Base-by-base conservation (phyloP, 2,888 invertebrate species). In the Lochmaea capreae region DNA sequence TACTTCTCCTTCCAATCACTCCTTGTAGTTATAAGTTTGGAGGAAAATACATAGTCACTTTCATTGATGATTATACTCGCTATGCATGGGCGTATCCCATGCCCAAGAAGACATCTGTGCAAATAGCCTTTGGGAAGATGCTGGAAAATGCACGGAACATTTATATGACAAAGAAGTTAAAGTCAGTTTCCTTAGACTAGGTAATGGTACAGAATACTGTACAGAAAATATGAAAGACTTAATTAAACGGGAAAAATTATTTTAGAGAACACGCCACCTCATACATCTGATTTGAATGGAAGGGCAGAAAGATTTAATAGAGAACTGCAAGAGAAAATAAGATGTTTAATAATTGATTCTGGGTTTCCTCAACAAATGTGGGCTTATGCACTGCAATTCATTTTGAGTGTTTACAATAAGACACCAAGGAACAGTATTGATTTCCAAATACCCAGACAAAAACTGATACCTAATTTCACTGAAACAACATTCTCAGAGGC, bases 291-390 rank as follows among this genome's bases (percentile, higher is more conserved):
- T n/a, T n/a, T n/a, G n/a, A n/a, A n/a, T n/a, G n/a, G n/a, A n/a
- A n/a, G n/a, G n/a, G n/a, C n/a, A n/a, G n/a, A n/a, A n/a, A n/a
- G n/a, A n/a, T n/a, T n/a, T n/a, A n/a, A n/a, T n/a, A n/a, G n/a
- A n/a, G n/a, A n/a, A 52, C 14, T 52, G 52, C 52, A 52, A 52
- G 52, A 52, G 52, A 52, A 52, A 52, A 52, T 52, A 16, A 52
- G 16, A 6, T 52, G 52, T 52, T 52, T 52, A 52, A n/a, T 52
- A n/a, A 52, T 52, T 52, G 52, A 52, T 16, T 52, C 52, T 52
- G 52, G 52, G n/a, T 52, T 52, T 52, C 14, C 52, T n/a, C 52
- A 52, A n/a, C 52, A 52, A 16, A 52, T 52, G 52, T 52, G 52
- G 52, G 52, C 52, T 52, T 52, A 52, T 52, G n/a, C 52, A 14